These are phyloP conservation scores for Heterotis niloticus DNA, from an alignment of 2,113 vertebrate species.

Conservation along the genomic window DNA sequence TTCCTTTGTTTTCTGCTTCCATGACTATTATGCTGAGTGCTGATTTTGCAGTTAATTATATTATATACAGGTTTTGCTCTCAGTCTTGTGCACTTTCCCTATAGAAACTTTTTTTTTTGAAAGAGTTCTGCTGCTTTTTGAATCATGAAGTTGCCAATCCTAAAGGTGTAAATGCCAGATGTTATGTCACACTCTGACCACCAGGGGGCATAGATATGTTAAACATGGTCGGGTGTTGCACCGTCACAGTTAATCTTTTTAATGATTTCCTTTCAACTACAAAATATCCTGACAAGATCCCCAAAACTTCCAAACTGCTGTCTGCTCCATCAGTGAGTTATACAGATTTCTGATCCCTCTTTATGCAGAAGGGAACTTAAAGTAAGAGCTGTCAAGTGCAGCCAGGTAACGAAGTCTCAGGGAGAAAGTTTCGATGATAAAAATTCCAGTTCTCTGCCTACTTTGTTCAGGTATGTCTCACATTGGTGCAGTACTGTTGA, in stretches of 20 bases:
- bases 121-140: not conserved
- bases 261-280: not conserved
- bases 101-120: too few relatives aligned
- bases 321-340: too few relatives aligned
- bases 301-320: too few relatives aligned
- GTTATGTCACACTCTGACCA: slow-evolving; percentile 33
- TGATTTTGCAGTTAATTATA: not conserved
- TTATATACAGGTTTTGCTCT: not conserved
- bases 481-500: slow-evolving; percentile 66
- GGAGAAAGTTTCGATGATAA: not conserved
- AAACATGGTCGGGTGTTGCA: not conserved
- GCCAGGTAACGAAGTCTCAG: not conserved
- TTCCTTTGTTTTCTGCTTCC: not conserved
- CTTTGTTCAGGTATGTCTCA: slow-evolving; percentile 62
- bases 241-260: not conserved
- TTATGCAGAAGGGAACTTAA: not conserved
- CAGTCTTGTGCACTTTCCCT: too few relatives aligned
- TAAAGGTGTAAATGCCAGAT: not conserved
- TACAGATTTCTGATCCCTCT: not conserved
- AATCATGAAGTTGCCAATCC: not conserved
- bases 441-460: slow-evolving; percentile 4
- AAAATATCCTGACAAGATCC: too few relatives aligned
- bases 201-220: slow-evolving; percentile 30
- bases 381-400: not conserved
- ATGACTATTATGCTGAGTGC: not conserved